Evolutionary conservation across 2,888 invertebrate genomes (phyloP).

Genomic region (Euplagia quadripunctaria): DNA sequence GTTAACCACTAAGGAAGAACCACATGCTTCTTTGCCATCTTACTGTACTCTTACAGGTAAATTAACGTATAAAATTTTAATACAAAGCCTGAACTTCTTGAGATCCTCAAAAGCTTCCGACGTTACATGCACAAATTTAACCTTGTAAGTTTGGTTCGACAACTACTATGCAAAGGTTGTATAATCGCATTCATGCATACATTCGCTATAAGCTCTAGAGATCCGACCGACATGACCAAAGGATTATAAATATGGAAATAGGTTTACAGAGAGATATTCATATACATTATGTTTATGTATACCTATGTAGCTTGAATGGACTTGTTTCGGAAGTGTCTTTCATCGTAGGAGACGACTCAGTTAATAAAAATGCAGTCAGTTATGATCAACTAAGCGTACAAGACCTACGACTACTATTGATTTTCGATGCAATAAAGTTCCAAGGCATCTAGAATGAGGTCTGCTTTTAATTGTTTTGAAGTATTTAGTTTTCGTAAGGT

Average conservation of each 20-base stretch:
- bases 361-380: background rate
- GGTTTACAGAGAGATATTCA: background rate
- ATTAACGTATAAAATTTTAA: too few species aligned
- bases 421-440: background rate
- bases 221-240: background rate
- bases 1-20: too few species aligned
- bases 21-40: too few species aligned
- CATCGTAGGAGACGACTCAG: background rate
- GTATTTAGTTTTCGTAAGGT: too few species aligned
- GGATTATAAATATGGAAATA: constrained; percentile 3
- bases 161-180: background rate
- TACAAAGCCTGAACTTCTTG: too few species aligned
- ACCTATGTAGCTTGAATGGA: background rate
- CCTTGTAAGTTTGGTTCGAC: background rate
- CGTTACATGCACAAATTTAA: too few species aligned
- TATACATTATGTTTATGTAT: background rate
- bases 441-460: too few species aligned
- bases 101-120: too few species aligned
- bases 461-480: too few species aligned
- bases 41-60: too few species aligned
- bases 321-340: background rate
- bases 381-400: background rate
- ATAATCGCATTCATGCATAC: background rate
- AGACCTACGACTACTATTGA: background rate
- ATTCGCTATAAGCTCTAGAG: background rate